Percentiles rank a stretch among this genome's conserved stretches.
Evolutionary conservation across 2,888 invertebrate species (phyloP).

Genomic region (Apamea anceps): DNA sequence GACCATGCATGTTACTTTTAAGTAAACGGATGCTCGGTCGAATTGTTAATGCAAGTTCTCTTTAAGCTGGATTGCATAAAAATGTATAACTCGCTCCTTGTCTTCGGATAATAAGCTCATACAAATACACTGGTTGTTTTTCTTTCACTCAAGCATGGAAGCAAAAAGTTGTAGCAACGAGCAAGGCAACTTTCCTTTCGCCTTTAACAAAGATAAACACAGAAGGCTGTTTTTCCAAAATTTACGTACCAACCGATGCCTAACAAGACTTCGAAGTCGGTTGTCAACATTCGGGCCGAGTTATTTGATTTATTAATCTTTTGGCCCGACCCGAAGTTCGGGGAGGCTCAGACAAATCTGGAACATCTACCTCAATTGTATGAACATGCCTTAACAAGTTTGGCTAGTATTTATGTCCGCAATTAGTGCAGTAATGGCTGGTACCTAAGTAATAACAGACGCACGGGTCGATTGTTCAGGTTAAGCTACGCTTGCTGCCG

Average conservation of each 20-base stretch:
- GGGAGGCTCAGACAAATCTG: constrained; percentile 23
- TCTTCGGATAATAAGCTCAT: background rate
- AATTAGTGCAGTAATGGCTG: background rate
- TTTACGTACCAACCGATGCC: constrained; percentile 43
- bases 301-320: constrained; percentile 62
- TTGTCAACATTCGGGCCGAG: constrained; percentile 31
- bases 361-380: constrained; percentile 17
- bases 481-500: too few relatives aligned
- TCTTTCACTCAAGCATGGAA: background rate
- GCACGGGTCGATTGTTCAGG: too few relatives aligned
- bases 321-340: constrained; percentile 19
- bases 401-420: constrained; percentile 16
- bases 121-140: constrained; percentile 14
- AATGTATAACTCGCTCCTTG: background rate
- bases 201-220: constrained; percentile 42
- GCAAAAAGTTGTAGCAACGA: constrained; percentile 5
- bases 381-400: constrained; percentile 41
- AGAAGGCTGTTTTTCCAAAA: constrained; percentile 45
- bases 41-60: background rate
- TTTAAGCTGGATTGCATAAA: background rate
- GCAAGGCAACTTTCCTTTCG: constrained; percentile 14
- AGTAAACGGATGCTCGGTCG: too few relatives aligned
- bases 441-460: too few relatives aligned
- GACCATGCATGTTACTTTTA: background rate
- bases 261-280: constrained; percentile 33